Evolutionary conservation across 2,797 vertebrate genomes (phyloP).

Genomic region (Thalassophryne amazonica): DNA sequence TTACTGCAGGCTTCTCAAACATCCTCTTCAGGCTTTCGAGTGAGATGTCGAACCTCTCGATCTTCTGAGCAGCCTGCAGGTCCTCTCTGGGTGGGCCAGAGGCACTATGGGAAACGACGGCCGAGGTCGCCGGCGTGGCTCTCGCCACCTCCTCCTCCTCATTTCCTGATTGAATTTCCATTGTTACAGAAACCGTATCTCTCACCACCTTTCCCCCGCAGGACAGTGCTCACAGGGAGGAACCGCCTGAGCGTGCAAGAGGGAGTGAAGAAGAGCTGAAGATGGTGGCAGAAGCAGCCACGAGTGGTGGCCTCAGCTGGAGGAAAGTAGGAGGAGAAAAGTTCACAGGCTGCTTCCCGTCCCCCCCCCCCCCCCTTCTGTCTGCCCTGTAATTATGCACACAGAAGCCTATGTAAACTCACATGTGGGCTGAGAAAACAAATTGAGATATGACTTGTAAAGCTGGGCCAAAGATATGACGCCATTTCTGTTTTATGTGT

Average conservation of each 20-base stretch:
- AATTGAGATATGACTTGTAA: constrained; percentile 13
- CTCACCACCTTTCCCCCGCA: constrained; percentile 32
- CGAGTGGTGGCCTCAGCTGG: too few relatives aligned
- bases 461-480: constrained; percentile 2
- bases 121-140: constrained; percentile 39
- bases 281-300: too few relatives aligned
- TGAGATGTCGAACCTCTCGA: constrained; percentile 79
- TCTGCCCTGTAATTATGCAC: constrained; percentile 52
- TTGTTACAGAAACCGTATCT: constrained; percentile 75
- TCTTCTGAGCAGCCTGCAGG: constrained; percentile 61
- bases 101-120: constrained; percentile 41
- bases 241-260: constrained; percentile 13
- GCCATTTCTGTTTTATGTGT: neutral
- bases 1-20: constrained; percentile 79
- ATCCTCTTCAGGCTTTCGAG: constrained; percentile 78
- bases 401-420: constrained; percentile 41
- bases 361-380: constrained; percentile 29
- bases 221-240: constrained; percentile 25
- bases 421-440: constrained; percentile 36
- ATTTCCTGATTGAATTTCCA: constrained; percentile 85
- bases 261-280: constrained; percentile 12
- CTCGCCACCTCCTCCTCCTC: constrained; percentile 66
- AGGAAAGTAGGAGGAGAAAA: constrained; percentile 50
- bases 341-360: constrained; percentile 33
- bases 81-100: constrained; percentile 57